These are phyloP conservation scores for Pocillopora grandis DNA, from an alignment of 92 coral and sea anemone species.

Conservation along the genomic window DNA sequence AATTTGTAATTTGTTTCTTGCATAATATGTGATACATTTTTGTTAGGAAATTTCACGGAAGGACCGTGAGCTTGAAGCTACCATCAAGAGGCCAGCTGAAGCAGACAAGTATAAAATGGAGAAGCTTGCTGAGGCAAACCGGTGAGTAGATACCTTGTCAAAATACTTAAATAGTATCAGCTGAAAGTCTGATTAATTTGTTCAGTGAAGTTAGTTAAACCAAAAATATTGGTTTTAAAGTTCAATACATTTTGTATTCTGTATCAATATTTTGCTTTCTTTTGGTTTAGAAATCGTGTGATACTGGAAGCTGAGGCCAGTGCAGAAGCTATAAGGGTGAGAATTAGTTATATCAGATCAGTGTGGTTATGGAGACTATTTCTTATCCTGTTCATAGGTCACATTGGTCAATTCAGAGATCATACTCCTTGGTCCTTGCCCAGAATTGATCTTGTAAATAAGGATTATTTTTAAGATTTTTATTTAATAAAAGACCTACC, in stretches of 20 bases:
- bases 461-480: too few relatives aligned
- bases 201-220: too few relatives aligned
- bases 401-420: too few relatives aligned
- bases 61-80: constrained; percentile 94
- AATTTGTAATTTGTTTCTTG: background rate
- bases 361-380: background rate
- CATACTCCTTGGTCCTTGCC: too few relatives aligned
- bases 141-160: constrained; percentile 26
- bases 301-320: constrained; percentile 93
- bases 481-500: too few relatives aligned
- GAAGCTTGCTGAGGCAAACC: constrained; percentile 94
- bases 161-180: background rate
- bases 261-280: background rate
- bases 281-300: constrained; percentile 72
- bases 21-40: background rate
- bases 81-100: constrained; percentile 88
- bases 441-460: too few relatives aligned
- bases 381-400: background rate
- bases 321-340: constrained; percentile 88
- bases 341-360: background rate
- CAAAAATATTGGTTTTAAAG: too few relatives aligned
- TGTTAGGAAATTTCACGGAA: constrained; percentile 87
- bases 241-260: too few relatives aligned
- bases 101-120: constrained; percentile 96
- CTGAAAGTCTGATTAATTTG: background rate